Base-by-base conservation (phyloP, 2,888 invertebrate species). In the Eilema sororculum region DNA sequence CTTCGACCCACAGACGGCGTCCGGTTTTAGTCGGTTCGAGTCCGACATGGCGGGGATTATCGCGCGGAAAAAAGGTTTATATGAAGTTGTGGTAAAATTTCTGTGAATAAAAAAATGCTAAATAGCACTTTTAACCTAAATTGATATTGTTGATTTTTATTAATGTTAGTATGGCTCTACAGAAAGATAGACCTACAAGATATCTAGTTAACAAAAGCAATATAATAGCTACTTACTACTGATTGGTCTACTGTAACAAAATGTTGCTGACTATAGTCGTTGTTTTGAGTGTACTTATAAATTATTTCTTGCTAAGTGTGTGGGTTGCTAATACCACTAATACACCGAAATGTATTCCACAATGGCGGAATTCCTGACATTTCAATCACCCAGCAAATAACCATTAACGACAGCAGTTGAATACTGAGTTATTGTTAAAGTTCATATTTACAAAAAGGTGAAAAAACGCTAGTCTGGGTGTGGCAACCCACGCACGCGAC, bases 401-500 rank as follows among this genome's bases (percentile, higher is more conserved):
- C n/a, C 57, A 28, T 68, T 57, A 25, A 41, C n/a, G n/a, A n/a
- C 61, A 24, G 25, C 28, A 30, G 64, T 64, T 52, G 64, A 58
- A 25, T 25, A 25, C n/a, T 9, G 52, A 52, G 9, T 52, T 6
- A n/a, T 62, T 62, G 22, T 37, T 52, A 64, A 72, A 79, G 81
- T 77, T 73, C 74, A 71, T 64, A 69, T 69, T 69, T 67, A 71
- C 60, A 61, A 65, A 79, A 73, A 69, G 9, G 58, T 20, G 20
- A 13, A 30, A 72, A 70, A 62, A 41, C 65, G 58, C 64, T 61
- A 73, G 65, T 63, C 66, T 74, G 75, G 83, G 83, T 77, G 83
- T 68, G 83, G 62, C 74, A 10, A 41, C 52, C 60, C 25, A 61
- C 41, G 69, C 83, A 78, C 77, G 78, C 81, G 69, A 77, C 68